Percentiles rank a stretch among this genome's conserved stretches.
Conservation (phyloP, 92 coral and sea anemone genomes). For the Diadumene lineata region DNA sequence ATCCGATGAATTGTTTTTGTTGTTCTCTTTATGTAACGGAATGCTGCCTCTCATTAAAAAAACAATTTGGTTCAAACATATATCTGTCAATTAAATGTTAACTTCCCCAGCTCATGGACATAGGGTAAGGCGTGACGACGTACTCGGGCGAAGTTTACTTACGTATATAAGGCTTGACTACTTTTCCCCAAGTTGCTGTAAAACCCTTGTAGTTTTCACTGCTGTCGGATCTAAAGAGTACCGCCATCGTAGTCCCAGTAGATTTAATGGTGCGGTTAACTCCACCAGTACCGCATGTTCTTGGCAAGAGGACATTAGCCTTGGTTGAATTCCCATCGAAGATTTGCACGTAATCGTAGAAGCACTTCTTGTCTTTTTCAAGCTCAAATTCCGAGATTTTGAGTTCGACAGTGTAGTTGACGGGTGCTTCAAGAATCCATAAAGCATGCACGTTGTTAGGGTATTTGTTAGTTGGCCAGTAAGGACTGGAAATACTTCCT, state of each 20-base stretch:
- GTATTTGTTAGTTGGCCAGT: conserved; percentile 38
- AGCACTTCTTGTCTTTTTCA: conserved; percentile 91
- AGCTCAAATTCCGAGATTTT: conserved; percentile 56
- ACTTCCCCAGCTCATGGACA: too few species aligned
- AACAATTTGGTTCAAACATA: too few species aligned
- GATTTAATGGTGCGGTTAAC: conserved; percentile 30
- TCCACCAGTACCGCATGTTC: conserved; percentile 51
- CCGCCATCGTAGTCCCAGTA: conserved; percentile 41
- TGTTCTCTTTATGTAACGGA: too few species aligned
- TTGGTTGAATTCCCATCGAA: conserved; percentile 49
- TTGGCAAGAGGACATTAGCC: conserved; percentile 19
- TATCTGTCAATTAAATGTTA: too few species aligned
- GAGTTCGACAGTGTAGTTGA: conserved; percentile 72
- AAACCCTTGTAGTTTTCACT: conserved; percentile 53
- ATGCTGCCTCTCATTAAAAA: too few species aligned
- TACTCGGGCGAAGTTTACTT: background rate
- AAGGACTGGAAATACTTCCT: conserved; percentile 70
- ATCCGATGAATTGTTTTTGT: too few species aligned
- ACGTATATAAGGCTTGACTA: conserved; percentile 23
- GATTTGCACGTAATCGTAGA: conserved; percentile 74
- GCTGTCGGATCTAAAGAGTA: conserved; percentile 60
- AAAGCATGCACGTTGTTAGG: conserved; percentile 45
- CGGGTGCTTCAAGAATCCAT: conserved; percentile 72
- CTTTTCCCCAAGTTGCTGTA: conserved; percentile 45
- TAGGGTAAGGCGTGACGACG: background rate